Evolutionary conservation across 2,797 vertebrate species (phyloP).

Genomic region (Alosa sapidissima): DNA sequence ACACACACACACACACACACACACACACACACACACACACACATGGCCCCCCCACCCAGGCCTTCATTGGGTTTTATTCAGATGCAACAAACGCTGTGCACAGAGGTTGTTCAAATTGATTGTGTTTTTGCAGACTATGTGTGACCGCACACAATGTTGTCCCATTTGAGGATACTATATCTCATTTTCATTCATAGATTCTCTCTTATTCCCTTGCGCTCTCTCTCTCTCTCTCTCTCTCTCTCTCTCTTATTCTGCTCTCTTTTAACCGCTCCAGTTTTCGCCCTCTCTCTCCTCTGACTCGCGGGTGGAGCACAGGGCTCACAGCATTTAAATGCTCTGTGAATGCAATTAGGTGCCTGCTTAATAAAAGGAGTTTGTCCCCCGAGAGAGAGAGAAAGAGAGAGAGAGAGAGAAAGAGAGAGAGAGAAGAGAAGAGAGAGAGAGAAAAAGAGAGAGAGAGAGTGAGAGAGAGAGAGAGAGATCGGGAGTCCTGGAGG

Average conservation of each 20-base stretch:
- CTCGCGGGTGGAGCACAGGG: conserved; percentile 2
- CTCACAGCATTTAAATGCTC: conserved; percentile 35
- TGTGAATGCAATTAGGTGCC: conserved; percentile 38
- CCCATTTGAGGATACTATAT: not conserved
- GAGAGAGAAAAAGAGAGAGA: too few relatives aligned
- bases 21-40: not conserved
- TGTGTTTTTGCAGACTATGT: conserved; percentile 10
- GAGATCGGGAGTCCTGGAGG: not conserved
- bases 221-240: not conserved
- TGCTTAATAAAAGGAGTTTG: conserved; percentile 27
- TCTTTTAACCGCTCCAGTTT: not conserved
- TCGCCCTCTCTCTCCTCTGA: not conserved
- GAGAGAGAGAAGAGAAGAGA: too few relatives aligned
- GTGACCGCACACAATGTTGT: conserved; percentile 14
- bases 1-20: conserved; percentile 16
- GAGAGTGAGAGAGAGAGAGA: too few relatives aligned
- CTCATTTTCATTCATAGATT: not conserved
- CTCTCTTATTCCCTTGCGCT: not conserved
- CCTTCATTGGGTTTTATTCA: conserved; percentile 4
- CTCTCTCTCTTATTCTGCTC: not conserved
- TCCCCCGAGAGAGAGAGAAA: not conserved
- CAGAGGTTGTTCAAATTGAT: conserved; percentile 11
- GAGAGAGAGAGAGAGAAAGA: too few relatives aligned
- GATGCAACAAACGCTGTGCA: not conserved
- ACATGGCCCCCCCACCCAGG: not conserved